These are phyloP conservation scores for Galerucella calmariensis DNA, from an alignment of 2,888 invertebrate genomes.

Conservation along the genomic window DNA sequence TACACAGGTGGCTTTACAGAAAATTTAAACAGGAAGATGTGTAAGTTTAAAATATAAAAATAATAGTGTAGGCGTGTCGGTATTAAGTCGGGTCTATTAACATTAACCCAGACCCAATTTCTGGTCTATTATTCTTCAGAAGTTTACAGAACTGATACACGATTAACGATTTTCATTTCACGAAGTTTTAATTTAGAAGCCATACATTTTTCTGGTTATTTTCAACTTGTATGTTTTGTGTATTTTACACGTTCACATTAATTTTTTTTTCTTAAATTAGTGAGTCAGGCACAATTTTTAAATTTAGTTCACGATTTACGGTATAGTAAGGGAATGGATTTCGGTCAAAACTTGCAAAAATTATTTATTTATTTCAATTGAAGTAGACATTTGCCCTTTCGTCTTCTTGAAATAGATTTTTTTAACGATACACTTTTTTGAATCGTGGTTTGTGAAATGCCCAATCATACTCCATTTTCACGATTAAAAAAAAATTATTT, in stretches of 20 bases:
- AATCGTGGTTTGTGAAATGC: too few relatives aligned
- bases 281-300: not conserved
- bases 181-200: conserved; percentile 16
- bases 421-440: too few relatives aligned
- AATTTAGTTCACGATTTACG: not conserved
- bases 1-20: conserved; percentile 1
- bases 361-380: too few relatives aligned
- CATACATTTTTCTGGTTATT: conserved; percentile 18
- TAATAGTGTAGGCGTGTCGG: not conserved
- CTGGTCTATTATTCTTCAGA: conserved; percentile 28
- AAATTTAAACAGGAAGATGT: not conserved
- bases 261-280: conserved; percentile 8
- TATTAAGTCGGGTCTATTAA: not conserved
- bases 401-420: too few relatives aligned
- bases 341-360: too few relatives aligned
- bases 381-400: too few relatives aligned
- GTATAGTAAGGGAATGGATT: too few relatives aligned
- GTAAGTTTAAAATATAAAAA: not conserved
- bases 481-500: too few relatives aligned
- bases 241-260: conserved; percentile 14
- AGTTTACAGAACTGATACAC: conserved; percentile 29
- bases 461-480: too few relatives aligned
- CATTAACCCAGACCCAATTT: conserved; percentile 18
- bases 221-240: conserved; percentile 12
- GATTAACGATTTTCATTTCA: conserved; percentile 25